Conservation (phyloP, 2,797 vertebrate genomes). For the Lutjanus argentimaculatus region DNA sequence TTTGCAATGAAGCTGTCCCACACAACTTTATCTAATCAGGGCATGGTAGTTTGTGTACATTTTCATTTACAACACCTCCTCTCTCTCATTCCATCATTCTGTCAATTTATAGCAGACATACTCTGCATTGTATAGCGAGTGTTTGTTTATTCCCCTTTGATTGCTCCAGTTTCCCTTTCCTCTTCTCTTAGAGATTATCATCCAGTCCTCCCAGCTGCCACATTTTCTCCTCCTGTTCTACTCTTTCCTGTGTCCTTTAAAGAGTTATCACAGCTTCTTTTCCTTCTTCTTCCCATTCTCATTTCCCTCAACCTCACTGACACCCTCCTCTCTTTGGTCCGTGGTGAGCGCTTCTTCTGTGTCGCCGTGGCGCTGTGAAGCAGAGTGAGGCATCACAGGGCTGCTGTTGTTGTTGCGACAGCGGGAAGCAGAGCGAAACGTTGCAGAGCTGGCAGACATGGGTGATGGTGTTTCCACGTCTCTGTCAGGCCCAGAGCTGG, state of each 20-base stretch:
- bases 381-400: constrained; percentile 21
- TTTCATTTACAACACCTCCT: background rate
- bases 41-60: background rate
- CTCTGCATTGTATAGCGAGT: background rate
- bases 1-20: constrained; percentile 1
- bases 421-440: constrained; percentile 52
- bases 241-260: background rate
- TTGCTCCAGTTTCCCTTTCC: background rate
- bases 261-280: constrained; percentile 41
- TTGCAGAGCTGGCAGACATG: constrained; percentile 74
- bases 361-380: background rate
- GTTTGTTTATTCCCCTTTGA: background rate
- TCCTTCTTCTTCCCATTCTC: constrained; percentile 49
- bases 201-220: background rate
- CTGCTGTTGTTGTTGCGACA: constrained; percentile 60
- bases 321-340: constrained; percentile 40
- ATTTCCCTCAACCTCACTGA: constrained; percentile 21
- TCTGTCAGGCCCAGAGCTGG: constrained; percentile 54
- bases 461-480: constrained; percentile 60
- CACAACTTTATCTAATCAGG: background rate
- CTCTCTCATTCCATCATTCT: background rate
- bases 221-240: background rate
- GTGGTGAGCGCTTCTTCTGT: background rate
- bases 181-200: background rate
- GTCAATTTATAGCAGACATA: background rate